Evolutionary conservation across 2,888 invertebrate species (phyloP).

Genomic region (Campoplex capitator): DNA sequence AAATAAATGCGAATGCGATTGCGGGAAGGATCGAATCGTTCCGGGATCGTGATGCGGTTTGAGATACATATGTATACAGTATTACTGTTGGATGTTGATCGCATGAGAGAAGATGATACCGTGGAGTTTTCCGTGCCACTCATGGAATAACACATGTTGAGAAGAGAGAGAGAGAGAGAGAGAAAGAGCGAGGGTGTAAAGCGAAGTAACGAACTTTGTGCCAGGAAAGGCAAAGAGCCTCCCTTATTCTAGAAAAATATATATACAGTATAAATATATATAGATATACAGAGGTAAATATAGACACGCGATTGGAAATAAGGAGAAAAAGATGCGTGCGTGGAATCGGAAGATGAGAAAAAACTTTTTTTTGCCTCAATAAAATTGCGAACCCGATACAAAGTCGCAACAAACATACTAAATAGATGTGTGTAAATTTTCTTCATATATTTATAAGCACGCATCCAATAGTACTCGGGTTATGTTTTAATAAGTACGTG

Average conservation of each 20-base stretch:
- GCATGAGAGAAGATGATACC: constrained; percentile 40
- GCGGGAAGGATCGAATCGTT: constrained; percentile 61
- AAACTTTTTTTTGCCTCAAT: constrained; percentile 28
- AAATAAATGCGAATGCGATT: constrained; percentile 69
- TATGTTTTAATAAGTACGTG: not conserved
- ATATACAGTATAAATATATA: not conserved
- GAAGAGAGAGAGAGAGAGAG: constrained; percentile 39
- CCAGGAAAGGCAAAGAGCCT: constrained; percentile 42
- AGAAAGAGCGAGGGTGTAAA: constrained; percentile 54
- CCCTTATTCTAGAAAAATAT: not conserved
- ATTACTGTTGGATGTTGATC: constrained; percentile 16
- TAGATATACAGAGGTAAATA: not conserved
- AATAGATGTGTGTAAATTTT: not conserved
- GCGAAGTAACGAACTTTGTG: constrained; percentile 64
- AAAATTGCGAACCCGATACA: constrained; percentile 1
- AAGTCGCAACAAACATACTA: not conserved
- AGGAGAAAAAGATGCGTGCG: constrained; percentile 63
- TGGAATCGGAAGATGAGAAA: constrained; percentile 45
- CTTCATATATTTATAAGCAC: not conserved
- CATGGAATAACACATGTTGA: constrained; percentile 55
- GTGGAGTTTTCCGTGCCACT: constrained; percentile 48
- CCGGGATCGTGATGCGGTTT: constrained; percentile 66
- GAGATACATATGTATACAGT: constrained; percentile 46
- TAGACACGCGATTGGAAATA: constrained; percentile 52
- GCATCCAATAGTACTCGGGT: not conserved